phyloP scores from a whole-genome alignment of 2,113 vertebrate genomes.

The Limanda limanda region DNA sequence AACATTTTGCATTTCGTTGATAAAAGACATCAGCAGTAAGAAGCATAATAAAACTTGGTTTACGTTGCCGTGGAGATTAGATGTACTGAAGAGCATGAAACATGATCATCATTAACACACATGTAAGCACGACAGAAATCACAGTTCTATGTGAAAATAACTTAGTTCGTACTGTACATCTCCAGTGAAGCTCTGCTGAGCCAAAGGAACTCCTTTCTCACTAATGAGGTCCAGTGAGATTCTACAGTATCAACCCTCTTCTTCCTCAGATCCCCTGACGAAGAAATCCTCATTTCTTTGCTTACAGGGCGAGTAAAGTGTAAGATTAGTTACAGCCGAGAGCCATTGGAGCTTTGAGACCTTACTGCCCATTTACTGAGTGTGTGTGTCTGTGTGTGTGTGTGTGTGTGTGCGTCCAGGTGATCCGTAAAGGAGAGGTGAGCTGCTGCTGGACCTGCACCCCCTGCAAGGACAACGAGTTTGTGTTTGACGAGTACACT shows the following conservation, averaged over 20 bases:
- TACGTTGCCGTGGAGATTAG: no score
- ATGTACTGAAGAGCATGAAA: no score
- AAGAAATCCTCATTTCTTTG: constrained; percentile 36
- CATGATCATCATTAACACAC: no score
- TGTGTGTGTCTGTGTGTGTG: constrained; percentile 8
- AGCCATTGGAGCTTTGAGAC: constrained; percentile 58
- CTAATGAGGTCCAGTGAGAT: no score
- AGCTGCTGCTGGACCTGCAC: constrained; percentile 99
- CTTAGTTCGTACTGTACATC: no score
- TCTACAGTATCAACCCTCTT: not conserved
- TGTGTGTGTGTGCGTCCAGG: constrained; percentile 78
- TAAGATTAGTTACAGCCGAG: constrained; percentile 65
- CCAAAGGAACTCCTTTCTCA: no score
- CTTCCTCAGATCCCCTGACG: constrained; percentile 30
- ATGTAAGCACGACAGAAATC: no score
- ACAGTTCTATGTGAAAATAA: no score
- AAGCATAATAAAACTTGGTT: no score
- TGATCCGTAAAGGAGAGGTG: constrained; percentile 98
- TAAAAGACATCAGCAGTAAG: no score
- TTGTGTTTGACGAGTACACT: constrained; percentile 95
- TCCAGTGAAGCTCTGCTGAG: no score
- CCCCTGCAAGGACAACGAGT: constrained; percentile 97
- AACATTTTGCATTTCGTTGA: no score
- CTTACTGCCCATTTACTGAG: constrained; percentile 15
- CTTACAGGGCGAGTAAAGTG: constrained; percentile 33